A percentile compares a stretch with the other conserved stretches of the same genome.
phyloP scores from a whole-genome alignment of 2,888 invertebrate genomes.

The Orgyia antiqua region DNA sequence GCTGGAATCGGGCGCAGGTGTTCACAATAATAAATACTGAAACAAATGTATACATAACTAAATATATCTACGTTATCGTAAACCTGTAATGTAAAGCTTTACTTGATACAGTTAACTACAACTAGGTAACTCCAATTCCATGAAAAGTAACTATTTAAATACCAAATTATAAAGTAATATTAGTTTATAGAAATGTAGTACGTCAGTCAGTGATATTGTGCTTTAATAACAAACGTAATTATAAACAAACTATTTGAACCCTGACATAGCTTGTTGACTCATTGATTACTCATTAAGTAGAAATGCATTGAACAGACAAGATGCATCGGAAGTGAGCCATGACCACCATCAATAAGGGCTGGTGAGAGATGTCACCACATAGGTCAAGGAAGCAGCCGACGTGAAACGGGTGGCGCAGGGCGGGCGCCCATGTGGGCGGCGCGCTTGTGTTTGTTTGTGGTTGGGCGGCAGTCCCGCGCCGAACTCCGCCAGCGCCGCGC shows the following conservation, averaged over 20 bases:
- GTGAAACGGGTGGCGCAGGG: slow-evolving; percentile 25
- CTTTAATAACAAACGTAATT: too few species aligned
- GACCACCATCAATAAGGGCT: slow-evolving; percentile 44
- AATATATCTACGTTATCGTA: not conserved
- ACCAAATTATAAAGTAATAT: too few species aligned
- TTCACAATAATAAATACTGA: slow-evolving; percentile 10
- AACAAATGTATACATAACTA: not conserved
- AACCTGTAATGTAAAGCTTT: not conserved
- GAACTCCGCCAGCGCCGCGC: slow-evolving; percentile 37
- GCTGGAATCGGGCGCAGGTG: slow-evolving; percentile 15
- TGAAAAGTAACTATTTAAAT: too few species aligned
- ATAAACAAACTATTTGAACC: too few species aligned
- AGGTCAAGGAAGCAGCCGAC: slow-evolving; percentile 44
- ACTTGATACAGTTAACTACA: too few species aligned
- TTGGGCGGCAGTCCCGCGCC: slow-evolving; percentile 44
- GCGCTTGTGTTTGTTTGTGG: slow-evolving; percentile 36
- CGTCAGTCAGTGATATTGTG: too few species aligned
- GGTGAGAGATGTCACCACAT: slow-evolving; percentile 42
- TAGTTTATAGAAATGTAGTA: too few species aligned
- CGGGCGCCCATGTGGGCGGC: slow-evolving; percentile 41
- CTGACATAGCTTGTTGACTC: too few species aligned
- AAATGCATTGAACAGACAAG: slow-evolving; percentile 11
- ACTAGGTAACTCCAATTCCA: too few species aligned
- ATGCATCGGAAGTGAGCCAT: slow-evolving; percentile 26
- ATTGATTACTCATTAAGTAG: not conserved